Base-by-base conservation (phyloP, 2,797 vertebrate genomes). In the Columba guinea region DNA sequence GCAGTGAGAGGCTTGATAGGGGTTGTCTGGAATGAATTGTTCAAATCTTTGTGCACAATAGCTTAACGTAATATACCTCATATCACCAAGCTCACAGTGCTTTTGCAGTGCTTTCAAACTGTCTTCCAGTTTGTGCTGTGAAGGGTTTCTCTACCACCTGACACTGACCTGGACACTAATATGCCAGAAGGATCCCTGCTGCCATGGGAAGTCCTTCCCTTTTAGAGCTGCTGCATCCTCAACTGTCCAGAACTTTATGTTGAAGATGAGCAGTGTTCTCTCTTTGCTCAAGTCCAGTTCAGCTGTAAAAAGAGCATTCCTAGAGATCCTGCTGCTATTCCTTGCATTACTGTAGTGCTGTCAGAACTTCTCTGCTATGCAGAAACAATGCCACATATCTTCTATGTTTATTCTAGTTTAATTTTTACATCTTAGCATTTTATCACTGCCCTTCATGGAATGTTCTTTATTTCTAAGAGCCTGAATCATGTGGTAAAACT, bases 21-120 rank as follows among this genome's bases (percentile, higher is more conserved):
- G 39, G 58, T 67, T 91, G 59, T 79, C 89, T 87, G 94, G 93
- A 94, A 94, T 59, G 41, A 87, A 92, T 51, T 91, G 80, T 89
- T 96, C 58, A 90, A 82, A 84, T 74, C 93, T 79, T 69, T 60
- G 59, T 11, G 56, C 76, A 51, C 44, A 73, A 24, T 11, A 73
- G 67, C 39, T 82, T 19, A 90, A 78, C 5, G 1, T 26, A 75
- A 76, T 11, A 76, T 7, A 85, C 13, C 51, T 73, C n/a, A 39
- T 23, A 62, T 7, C 26, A 73, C 16, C 69, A 69, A 85, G 51
- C 49, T 63, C 53, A 52, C 20, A 63, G 48, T 12, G 19, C 52
- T 88, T 46, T 18, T 37, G 23, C 52, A 70, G n/a, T n/a, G 37
- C 41, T 90, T 89, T 69, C 65, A 59, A 37, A 13, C 13, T 28